Base-by-base conservation (phyloP, 2,797 vertebrate species). In the Gambelia wislizenii region DNA sequence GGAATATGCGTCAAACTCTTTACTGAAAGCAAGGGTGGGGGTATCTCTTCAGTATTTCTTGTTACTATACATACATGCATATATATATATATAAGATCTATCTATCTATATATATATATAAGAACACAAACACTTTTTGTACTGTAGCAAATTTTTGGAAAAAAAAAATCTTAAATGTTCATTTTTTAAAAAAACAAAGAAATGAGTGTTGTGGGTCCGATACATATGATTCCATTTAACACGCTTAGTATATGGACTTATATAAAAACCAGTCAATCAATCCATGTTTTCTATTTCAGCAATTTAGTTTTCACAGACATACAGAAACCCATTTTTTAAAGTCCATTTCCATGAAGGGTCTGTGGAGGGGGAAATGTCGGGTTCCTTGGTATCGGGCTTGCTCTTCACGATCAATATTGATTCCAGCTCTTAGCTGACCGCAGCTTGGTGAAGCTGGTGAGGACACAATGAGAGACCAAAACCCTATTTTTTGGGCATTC, bases 141-240 rank as follows among this genome's bases (percentile, higher is more conserved):
- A 97, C 96, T 91, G 97, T 97, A 97, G 96, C 96, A 95, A 86
- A 96, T 96, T 97, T 97, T 97, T 97, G 96, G 12, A 25, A 25
- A 52, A 92, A 96, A 95, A 94, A 95, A 94, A 67, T 92, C 96
- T 96, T 97, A 95, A 93, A 96, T 93, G 95, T 96, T 96, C 95
- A 18, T 96, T 97, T 97, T 97, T 97, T 95, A 94, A 33, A 47
- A 52, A 64, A 81, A 25, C 44, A 67, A 72, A 56, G 82, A 72
- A 84, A 90, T 84, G 85, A 36, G 91, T 93, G 94, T 96, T 93
- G 90, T 94, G 94, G 44, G 93, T 95, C 94, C 64, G 22, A 91
- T 94, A 90, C 89, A 94, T 94, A 94, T 92, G 90, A 83, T 96
- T 96, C 96, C 94, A 95, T 96, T 95, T 91, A 74, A 94, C 95